These are phyloP conservation scores for Baryphthengus martii DNA, from an alignment of 2,113 vertebrate genomes.

Conservation along the genomic window DNA sequence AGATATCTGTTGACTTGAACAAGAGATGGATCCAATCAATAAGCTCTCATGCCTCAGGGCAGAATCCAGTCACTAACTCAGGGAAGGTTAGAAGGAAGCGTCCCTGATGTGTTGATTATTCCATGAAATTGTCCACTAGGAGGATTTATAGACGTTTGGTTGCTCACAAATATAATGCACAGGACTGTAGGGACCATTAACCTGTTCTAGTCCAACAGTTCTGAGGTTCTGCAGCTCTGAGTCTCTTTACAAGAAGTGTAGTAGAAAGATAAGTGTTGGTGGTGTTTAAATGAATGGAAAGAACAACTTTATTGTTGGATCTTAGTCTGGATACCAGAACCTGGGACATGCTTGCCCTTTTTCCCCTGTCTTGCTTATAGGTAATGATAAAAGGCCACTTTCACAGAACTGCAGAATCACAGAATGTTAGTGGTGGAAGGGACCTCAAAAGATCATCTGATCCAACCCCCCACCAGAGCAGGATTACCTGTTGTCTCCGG, in stretches of 20 bases:
- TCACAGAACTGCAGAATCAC: too few species aligned
- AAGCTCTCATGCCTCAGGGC: conserved; percentile 31
- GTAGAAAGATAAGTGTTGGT: neutral
- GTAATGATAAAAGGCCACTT: neutral
- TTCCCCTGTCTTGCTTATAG: neutral
- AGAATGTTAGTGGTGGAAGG: too few species aligned
- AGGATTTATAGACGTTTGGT: conserved; percentile 49
- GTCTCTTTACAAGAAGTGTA: neutral
- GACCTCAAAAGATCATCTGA: too few species aligned
- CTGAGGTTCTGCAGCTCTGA: conserved; percentile 4
- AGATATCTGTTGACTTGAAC: conserved; percentile 14
- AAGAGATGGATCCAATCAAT: conserved; percentile 52
- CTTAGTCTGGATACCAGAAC: neutral
- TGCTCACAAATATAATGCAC: conserved; percentile 28
- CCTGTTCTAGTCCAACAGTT: conserved; percentile 13
- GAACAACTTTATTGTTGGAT: neutral
- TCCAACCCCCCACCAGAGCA: too few species aligned
- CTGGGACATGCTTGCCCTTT: accelerated
- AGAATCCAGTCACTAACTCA: conserved; percentile 26
- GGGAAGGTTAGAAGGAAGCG: conserved; percentile 25
- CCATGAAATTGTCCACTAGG: conserved; percentile 46
- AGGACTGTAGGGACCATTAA: conserved; percentile 44
- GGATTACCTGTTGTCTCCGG: too few species aligned
- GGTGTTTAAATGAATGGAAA: neutral
- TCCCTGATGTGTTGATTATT: conserved; percentile 57